Conservation (phyloP, 2,888 invertebrate genomes). For the Sesamia inferens region DNA sequence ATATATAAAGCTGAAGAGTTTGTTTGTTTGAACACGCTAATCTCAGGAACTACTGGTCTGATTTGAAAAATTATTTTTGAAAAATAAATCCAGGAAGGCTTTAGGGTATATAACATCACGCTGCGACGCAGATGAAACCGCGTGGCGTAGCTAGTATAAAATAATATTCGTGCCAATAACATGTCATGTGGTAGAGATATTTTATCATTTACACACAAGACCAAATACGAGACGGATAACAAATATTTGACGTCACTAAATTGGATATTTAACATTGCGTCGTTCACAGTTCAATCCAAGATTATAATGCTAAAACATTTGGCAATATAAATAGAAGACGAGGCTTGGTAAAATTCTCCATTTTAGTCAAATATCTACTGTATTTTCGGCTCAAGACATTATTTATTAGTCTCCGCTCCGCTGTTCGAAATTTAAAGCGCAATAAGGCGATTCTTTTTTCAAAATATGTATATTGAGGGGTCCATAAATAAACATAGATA, state of each 20-base stretch:
- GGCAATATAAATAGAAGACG: conserved; percentile 12
- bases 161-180: not conserved
- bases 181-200: not conserved
- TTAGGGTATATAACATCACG: too few relatives aligned
- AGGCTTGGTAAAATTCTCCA: conserved; percentile 10
- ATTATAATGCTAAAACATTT: conserved; percentile 22
- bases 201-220: conserved; percentile 1
- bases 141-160: not conserved
- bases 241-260: conserved; percentile 37
- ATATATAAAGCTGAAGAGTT: too few relatives aligned
- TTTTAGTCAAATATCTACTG: conserved; percentile 20
- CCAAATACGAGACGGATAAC: not conserved
- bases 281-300: conserved; percentile 23
- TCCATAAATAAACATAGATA: too few relatives aligned
- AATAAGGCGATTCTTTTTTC: conserved; percentile 9
- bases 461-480: too few relatives aligned
- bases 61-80: too few relatives aligned
- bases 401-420: not conserved
- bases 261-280: conserved; percentile 22
- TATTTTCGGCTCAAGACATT: conserved; percentile 12
- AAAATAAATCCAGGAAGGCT: too few relatives aligned
- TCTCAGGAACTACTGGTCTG: too few relatives aligned
- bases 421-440: conserved; percentile 39
- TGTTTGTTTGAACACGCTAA: too few relatives aligned
- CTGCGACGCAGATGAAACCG: too few relatives aligned